Evolutionary conservation across 2,888 invertebrate species (phyloP).

Genomic region (Ennomos fuscantarius): DNA sequence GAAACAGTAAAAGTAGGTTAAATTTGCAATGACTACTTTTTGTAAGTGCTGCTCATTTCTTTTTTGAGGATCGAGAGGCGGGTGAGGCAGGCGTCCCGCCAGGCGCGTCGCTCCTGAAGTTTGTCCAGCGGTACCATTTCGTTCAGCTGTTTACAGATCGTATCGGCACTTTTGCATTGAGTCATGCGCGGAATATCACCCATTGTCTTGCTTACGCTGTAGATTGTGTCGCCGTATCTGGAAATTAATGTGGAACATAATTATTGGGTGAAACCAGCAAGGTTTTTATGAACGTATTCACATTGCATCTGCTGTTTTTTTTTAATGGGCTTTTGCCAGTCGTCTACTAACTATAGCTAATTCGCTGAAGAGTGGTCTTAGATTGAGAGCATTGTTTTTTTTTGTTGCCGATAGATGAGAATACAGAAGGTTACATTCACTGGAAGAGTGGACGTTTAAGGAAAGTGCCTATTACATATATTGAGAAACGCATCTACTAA

Average conservation of each 20-base stretch:
- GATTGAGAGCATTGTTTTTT: no score
- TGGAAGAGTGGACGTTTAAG: no score
- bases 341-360: no score
- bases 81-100: constrained; percentile 94
- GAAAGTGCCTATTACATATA: no score
- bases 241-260: constrained; percentile 23
- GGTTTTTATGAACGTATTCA: no score
- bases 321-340: no score
- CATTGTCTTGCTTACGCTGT: constrained; percentile 89
- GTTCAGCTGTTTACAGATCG: constrained; percentile 90
- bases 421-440: no score
- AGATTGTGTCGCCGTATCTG: constrained; percentile 85
- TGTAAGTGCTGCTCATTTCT: constrained; percentile 84
- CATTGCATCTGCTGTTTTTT: no score
- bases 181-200: constrained; percentile 90
- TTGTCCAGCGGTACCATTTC: constrained; percentile 90
- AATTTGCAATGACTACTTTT: constrained; percentile 35
- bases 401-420: no score
- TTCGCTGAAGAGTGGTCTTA: no score
- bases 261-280: no score
- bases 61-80: constrained; percentile 92
- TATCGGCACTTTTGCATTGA: constrained; percentile 85
- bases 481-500: no score
- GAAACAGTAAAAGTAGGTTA: constrained; percentile 3
- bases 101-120: constrained; percentile 89